Percentiles rank a stretch among this genome's conserved stretches.
Conservation (phyloP, 2,113 vertebrate genomes). For the Elachura formosa region DNA sequence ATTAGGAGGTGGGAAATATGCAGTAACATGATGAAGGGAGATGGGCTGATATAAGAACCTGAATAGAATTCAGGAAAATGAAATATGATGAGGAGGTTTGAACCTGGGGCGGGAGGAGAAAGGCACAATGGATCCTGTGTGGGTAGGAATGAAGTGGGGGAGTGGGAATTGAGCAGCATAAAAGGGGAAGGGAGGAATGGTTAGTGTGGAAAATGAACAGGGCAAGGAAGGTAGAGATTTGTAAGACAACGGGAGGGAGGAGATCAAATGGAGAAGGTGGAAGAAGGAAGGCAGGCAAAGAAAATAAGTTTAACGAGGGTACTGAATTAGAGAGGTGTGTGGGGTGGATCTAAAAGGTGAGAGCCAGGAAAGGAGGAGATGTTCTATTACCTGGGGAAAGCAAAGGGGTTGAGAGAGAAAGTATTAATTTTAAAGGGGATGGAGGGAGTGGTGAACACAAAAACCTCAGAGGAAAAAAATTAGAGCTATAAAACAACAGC, state of each 20-base stretch:
- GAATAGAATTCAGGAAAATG: background rate
- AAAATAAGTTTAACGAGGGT: background rate
- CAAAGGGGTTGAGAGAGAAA: background rate
- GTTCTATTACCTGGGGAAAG: background rate
- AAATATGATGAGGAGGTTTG: slow-evolving; percentile 1
- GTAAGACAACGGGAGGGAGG: background rate
- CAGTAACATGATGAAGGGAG: background rate
- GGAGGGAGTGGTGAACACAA: background rate
- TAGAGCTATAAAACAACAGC: background rate
- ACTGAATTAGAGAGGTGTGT: background rate
- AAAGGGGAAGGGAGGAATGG: background rate
- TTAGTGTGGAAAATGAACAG: background rate
- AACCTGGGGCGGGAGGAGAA: background rate
- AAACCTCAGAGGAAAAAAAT: background rate
- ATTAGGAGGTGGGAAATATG: background rate
- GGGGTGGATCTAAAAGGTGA: background rate
- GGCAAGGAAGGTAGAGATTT: background rate
- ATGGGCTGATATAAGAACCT: background rate
- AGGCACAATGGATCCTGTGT: background rate
- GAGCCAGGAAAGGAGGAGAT: background rate
- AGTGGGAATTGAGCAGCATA: background rate
- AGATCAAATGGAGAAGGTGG: background rate
- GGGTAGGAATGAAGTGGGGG: slow-evolving; percentile 1
- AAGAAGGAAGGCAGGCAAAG: background rate
- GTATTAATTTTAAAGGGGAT: background rate